phyloP scores from a whole-genome alignment of 2,797 vertebrate species.

The Halcyon badia region DNA sequence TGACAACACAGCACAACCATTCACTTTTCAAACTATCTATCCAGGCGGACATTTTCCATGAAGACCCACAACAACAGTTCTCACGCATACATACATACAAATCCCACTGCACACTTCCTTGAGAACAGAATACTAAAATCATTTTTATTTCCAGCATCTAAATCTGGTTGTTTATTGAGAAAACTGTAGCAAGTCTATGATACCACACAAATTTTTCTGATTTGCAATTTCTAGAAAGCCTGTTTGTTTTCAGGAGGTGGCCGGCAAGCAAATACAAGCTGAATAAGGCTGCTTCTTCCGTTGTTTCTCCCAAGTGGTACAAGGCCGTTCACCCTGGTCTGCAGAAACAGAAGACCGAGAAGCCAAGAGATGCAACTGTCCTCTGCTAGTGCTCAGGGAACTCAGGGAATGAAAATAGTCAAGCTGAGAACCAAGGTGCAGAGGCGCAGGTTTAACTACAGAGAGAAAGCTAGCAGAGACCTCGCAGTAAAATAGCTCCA shows the following conservation, averaged over 20 bases:
- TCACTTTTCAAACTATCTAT: neutral
- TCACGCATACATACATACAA: neutral
- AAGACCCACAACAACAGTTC: neutral
- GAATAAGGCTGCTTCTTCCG: neutral
- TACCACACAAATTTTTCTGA: neutral
- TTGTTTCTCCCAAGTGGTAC: conserved; percentile 1
- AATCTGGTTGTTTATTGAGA: neutral
- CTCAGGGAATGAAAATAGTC: neutral
- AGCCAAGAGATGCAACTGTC: neutral
- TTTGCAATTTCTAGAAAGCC: neutral
- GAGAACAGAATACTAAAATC: neutral
- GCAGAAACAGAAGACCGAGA: neutral
- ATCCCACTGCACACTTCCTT: neutral
- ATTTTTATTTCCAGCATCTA: neutral
- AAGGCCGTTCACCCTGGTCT: neutral
- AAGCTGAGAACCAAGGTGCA: neutral
- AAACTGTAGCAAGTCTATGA: neutral
- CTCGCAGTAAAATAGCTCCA: neutral
- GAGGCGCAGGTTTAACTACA: neutral
- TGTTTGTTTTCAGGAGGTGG: neutral
- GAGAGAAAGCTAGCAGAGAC: neutral
- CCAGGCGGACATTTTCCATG: neutral
- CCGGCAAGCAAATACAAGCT: neutral
- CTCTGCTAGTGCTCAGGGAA: neutral
- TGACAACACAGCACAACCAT: neutral